Evolutionary conservation across 2,113 vertebrate species (phyloP).

Genomic region (Eulemur rufifrons): DNA sequence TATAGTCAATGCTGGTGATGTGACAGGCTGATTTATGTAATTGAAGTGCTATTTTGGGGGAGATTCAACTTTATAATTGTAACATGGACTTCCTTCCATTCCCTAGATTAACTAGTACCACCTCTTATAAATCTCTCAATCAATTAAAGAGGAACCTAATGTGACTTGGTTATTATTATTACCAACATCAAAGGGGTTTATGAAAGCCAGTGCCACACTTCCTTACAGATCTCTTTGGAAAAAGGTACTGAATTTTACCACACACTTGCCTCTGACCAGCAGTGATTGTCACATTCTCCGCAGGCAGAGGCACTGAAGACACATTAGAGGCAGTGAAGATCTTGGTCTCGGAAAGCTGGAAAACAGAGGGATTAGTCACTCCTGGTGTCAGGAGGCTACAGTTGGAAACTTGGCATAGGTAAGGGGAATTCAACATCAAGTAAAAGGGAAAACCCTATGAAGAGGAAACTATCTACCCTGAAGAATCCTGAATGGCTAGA

Average conservation of each 20-base stretch:
- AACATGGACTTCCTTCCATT: neutral
- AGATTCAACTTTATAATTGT: neutral
- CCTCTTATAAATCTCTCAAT: neutral
- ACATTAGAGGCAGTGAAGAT: slow-evolving; percentile 98
- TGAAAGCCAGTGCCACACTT: neutral
- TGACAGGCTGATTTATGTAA: neutral
- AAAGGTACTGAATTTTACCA: neutral
- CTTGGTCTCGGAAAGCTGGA: slow-evolving; percentile 98
- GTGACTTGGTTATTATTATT: neutral
- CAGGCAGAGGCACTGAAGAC: slow-evolving; percentile 91
- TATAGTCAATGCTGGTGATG: neutral
- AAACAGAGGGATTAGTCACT: slow-evolving; percentile 57
- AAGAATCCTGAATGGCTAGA: slow-evolving; percentile 3
- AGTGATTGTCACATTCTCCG: slow-evolving; percentile 98
- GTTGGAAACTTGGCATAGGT: neutral
- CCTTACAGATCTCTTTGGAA: neutral
- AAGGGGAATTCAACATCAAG: slow-evolving; percentile 12
- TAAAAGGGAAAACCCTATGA: neutral
- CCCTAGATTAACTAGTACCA: neutral
- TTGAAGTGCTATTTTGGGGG: neutral
- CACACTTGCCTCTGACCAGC: slow-evolving; percentile 93
- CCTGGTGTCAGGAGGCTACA: rapidly evolving
- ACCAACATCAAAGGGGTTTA: neutral
- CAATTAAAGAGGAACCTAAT: neutral
- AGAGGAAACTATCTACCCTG: neutral